Evolutionary conservation across 2,113 vertebrate species (phyloP).

Genomic region (Xiphophorus couchianus): DNA sequence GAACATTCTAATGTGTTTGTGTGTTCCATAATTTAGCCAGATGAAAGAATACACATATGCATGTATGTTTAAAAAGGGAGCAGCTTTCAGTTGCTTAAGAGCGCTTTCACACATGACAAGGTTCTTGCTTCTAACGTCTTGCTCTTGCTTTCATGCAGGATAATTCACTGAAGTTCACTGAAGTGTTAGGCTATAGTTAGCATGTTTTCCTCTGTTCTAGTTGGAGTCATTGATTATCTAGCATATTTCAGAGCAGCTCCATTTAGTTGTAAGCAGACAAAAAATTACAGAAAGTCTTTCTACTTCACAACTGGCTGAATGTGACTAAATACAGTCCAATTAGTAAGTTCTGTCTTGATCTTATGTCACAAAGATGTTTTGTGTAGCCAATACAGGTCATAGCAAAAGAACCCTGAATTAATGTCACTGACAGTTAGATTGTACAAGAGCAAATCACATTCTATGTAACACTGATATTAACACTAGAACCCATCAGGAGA

Average conservation of each 20-base stretch:
- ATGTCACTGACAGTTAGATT: neutral
- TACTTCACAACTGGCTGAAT: no score
- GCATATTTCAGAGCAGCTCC: neutral
- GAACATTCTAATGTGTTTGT: no score
- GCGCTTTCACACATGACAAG: neutral
- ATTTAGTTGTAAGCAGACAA: no score
- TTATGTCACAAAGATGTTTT: neutral
- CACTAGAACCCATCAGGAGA: constrained; percentile 11
- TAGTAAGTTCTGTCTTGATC: constrained; percentile 1
- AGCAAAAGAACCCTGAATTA: neutral
- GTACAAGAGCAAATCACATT: constrained; percentile 2
- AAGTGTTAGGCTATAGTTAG: neutral
- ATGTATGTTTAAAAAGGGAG: no score
- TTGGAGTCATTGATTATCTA: neutral
- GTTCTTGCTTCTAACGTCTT: neutral
- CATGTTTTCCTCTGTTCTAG: neutral
- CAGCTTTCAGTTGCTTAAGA: no score
- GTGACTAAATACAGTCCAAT: neutral
- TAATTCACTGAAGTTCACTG: neutral
- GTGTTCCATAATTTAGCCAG: no score
- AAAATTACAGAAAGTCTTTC: no score
- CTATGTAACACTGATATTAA: neutral
- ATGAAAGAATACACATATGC: no score
- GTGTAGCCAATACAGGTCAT: neutral
- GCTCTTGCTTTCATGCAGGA: neutral